Evolutionary conservation across 2,888 invertebrate species (phyloP).

Genomic region (Latrodectus hesperus): DNA sequence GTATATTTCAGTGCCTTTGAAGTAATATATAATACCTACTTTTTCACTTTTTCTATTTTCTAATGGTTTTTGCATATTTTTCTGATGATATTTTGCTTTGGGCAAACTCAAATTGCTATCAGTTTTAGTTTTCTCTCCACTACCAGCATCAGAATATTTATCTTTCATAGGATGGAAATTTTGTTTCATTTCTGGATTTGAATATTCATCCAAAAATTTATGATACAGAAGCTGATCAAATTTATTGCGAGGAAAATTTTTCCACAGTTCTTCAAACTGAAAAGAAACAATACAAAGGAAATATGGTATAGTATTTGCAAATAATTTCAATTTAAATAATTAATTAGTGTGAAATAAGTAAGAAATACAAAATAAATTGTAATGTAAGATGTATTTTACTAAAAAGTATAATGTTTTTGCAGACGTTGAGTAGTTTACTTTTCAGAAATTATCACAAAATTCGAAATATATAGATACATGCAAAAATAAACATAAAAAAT

Average conservation of each 20-base stretch:
- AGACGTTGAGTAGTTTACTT: too few species aligned
- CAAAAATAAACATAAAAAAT: too few species aligned
- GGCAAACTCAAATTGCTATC: background rate
- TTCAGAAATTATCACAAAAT: too few species aligned
- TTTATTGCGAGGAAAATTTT: slow-evolving; percentile 51
- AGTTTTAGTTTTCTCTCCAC: too few species aligned
- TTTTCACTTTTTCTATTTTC: slow-evolving; percentile 46
- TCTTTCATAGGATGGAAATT: too few species aligned
- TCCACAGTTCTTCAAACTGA: slow-evolving; percentile 54
- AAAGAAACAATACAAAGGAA: background rate
- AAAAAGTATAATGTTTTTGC: too few species aligned
- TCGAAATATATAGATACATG: too few species aligned
- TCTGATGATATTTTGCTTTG: background rate
- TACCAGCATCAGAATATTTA: background rate
- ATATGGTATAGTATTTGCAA: too few species aligned
- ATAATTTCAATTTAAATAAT: background rate
- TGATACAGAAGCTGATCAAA: slow-evolving; percentile 54
- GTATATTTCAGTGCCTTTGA: too few species aligned
- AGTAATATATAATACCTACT: background rate
- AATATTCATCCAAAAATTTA: slow-evolving; percentile 48
- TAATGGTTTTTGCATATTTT: background rate
- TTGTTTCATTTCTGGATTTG: background rate
- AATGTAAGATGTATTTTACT: background rate
- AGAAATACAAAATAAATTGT: too few species aligned
- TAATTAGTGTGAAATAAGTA: background rate